Percentiles rank a stretch among this genome's conserved stretches.
Conservation (phyloP, 2,113 vertebrate genomes). For the Cyanocitta stelleri region DNA sequence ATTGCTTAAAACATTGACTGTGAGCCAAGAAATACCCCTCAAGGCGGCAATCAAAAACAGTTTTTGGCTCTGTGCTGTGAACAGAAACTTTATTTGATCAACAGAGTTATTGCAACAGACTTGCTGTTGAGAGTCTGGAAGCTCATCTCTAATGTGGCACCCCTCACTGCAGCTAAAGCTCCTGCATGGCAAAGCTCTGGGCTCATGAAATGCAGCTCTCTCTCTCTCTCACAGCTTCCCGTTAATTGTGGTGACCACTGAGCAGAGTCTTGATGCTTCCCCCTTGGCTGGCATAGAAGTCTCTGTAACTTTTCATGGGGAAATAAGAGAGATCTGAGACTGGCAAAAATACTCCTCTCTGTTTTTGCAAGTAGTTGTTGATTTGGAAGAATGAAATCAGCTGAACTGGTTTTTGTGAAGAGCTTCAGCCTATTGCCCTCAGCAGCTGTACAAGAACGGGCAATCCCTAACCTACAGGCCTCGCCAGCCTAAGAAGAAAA, state of each 20-base stretch:
- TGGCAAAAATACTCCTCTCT: background rate
- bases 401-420: background rate
- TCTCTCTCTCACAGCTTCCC: background rate
- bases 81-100: constrained; percentile 44
- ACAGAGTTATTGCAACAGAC: constrained; percentile 41
- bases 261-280: background rate
- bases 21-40: constrained; percentile 47
- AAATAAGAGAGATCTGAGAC: background rate
- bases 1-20: constrained; percentile 15
- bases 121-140: background rate
- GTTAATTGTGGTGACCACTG: background rate
- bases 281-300: background rate
- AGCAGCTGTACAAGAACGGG: background rate
- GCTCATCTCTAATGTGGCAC: background rate
- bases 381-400: background rate
- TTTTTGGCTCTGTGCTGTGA: constrained; percentile 28
- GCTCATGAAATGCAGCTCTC: background rate
- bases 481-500: background rate
- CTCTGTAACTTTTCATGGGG: background rate
- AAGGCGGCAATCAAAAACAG: constrained; percentile 46
- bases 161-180: background rate
- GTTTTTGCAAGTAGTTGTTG: background rate
- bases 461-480: background rate
- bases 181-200: background rate
- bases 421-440: background rate